Evolutionary conservation across 2,888 invertebrate species (phyloP).

Genomic region (Colostygia pectinataria): DNA sequence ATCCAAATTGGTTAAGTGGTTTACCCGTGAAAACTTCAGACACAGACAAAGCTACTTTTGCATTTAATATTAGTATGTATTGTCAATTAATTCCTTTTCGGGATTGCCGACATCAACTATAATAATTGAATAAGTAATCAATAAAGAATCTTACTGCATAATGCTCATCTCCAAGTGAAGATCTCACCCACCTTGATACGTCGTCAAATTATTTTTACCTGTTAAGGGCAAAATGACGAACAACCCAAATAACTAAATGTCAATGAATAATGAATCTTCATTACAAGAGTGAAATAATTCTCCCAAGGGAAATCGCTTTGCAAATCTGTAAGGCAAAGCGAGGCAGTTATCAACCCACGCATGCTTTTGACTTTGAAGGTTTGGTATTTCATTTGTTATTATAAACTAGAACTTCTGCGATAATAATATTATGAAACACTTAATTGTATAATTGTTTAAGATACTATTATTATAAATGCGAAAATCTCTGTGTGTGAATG

Average conservation of each 20-base stretch:
- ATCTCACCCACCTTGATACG: conserved; percentile 14
- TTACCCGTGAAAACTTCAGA: no score
- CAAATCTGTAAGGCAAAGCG: neutral
- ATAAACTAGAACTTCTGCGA: no score
- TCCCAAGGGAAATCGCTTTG: neutral
- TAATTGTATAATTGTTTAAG: no score
- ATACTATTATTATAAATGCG: no score
- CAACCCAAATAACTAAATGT: conserved; percentile 43
- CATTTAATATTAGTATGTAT: no score
- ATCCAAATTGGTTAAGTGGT: no score
- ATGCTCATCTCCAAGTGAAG: conserved; percentile 13
- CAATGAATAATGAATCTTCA: conserved; percentile 33
- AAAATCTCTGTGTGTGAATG: no score
- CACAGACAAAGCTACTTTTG: no score
- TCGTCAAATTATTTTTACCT: conserved; percentile 33
- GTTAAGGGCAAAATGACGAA: conserved; percentile 37
- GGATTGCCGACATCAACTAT: neutral
- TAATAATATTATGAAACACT: neutral
- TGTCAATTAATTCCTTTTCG: no score
- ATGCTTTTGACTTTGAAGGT: neutral
- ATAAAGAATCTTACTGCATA: neutral
- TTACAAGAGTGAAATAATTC: neutral
- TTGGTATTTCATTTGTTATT: no score
- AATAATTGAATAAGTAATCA: conserved; percentile 9
- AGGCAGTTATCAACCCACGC: neutral